These are phyloP conservation scores for Nyctereutes procyonoides DNA, from an alignment of 2,113 vertebrate species.

Conservation along the genomic window DNA sequence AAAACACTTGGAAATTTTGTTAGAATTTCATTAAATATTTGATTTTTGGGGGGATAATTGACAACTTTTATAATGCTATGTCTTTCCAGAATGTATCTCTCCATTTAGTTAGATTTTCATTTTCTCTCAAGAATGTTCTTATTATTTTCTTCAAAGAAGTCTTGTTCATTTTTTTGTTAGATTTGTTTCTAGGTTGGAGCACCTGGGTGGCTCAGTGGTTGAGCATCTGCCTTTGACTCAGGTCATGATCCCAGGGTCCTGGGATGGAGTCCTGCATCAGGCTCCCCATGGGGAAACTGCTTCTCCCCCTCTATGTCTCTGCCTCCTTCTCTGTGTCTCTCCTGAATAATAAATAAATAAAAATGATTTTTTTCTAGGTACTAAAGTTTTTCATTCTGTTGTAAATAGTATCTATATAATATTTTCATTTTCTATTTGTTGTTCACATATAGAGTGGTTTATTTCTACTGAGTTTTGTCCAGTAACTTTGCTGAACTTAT, in stretches of 20 bases:
- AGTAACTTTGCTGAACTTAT: background rate
- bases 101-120: background rate
- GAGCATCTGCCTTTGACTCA: too few species aligned
- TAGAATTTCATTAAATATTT: background rate
- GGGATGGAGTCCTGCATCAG: too few species aligned
- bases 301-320: too few species aligned
- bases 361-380: background rate
- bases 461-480: background rate
- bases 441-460: background rate
- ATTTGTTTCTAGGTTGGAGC: background rate
- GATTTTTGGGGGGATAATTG: background rate
- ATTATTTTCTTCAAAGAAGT: constrained; percentile 5
- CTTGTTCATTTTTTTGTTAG: background rate
- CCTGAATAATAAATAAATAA: too few species aligned
- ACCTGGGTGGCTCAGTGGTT: too few species aligned
- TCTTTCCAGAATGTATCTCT: background rate
- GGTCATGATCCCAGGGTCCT: too few species aligned
- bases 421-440: constrained; percentile 27
- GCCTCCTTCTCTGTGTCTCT: too few species aligned
- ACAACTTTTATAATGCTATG: background rate
- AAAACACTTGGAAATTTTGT: background rate
- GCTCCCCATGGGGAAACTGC: too few species aligned
- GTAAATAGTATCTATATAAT: background rate
- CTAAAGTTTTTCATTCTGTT: background rate
- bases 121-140: background rate